Evolutionary conservation across 2,113 vertebrate genomes (phyloP), one percentile per base, ranked within the genome.

Genomic region (Microtus pennsylvanicus): DNA sequence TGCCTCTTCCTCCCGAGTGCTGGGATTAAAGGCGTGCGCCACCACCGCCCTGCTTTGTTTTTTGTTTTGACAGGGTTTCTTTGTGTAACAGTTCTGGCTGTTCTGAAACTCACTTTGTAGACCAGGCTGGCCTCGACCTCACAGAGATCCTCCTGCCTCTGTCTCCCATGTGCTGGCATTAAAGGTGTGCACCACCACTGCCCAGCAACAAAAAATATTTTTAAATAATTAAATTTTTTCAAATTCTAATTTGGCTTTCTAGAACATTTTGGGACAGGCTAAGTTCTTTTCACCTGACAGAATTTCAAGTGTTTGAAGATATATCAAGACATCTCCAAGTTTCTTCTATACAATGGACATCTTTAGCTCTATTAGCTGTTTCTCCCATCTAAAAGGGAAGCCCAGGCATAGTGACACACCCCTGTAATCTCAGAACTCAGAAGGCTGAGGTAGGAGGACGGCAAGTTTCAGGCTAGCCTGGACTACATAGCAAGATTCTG

Each of bases 161-260:
- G 50, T 50, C 11, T 50, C 50, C 50, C 11, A 50, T 11, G 2
- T 50, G 50, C 50, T 50, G 50, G 50, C 50, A 50, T 50, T 50
- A 50, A 50, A 50, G 50, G 11, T 50, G 4, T 42, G 42, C 42
- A 42, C 16, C 17, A 70, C 69, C 69, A 72, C 17, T 16, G 5
- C 30, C 67, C 67, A 35, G 4, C 22, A 24, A 47, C 42, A 78
- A 33, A 78, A 52, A 16, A 55, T 81, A 81, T 58, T 81, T 81
- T 55, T 22, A 81, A n/a, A n/a, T 52, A 52, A 52, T 52, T 78
- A 52, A 52, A 10, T 8, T 17, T 4, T 50, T 30, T 30, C 4
- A 72, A 58, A 92, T 70, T 93, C 45, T 76, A 86, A 91, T 77
- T 96, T 74, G 87, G 87, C 35, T 91, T 95, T 94, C 61, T 91